Base-by-base conservation (phyloP, 1,140 invertebrate genomes). In the Galendromus occidentalis region DNA sequence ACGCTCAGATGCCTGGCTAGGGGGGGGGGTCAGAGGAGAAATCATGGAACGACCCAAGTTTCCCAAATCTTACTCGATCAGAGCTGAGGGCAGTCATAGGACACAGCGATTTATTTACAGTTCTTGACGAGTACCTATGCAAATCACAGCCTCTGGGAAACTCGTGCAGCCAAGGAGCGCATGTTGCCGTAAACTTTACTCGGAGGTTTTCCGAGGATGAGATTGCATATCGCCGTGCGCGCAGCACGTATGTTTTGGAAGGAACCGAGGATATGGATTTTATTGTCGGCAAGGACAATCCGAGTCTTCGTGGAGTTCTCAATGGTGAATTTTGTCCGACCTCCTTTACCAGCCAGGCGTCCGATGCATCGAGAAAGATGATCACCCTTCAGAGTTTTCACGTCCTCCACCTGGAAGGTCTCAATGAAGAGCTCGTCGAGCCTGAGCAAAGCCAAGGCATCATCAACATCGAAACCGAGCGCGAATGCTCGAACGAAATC, bases 281-380 rank as follows among this genome's bases (percentile, higher is more conserved):
- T 96, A 33, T 76, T 84, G 73, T 98, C 93, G 44, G 94, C 94
- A 64, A 99, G 76, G 22, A 99, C 90, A 72, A 99, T 97, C 76
- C 96, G 84, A 0, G 94, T 98, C 78, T 96, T 98, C 9, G 95
- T 98, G 0, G 89, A 90, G 78, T 99, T 99, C 79, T 99, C 95
- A 73, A 99, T 98, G 1, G 93, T 96, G 72, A 90, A 97, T 74
- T 96, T 98, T 2, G 92, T 98, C 68, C 89, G 83, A 22, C 95
- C 96, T 67, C 91, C 88, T 80, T 98, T 97, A 0, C 96, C 96
- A 17, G 95, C 95, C 45, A 99, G 79, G 70, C 95, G 81, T 22
- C 95, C 95, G 71, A 99, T 91, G 0, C 94, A 94, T 76, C 95
- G 79, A 25, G 90, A 86, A 67, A 95, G 79, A 76, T 98, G 94